Base-by-base conservation (phyloP, 2,888 invertebrate species). In the Heteromyza rotundicornis region DNA sequence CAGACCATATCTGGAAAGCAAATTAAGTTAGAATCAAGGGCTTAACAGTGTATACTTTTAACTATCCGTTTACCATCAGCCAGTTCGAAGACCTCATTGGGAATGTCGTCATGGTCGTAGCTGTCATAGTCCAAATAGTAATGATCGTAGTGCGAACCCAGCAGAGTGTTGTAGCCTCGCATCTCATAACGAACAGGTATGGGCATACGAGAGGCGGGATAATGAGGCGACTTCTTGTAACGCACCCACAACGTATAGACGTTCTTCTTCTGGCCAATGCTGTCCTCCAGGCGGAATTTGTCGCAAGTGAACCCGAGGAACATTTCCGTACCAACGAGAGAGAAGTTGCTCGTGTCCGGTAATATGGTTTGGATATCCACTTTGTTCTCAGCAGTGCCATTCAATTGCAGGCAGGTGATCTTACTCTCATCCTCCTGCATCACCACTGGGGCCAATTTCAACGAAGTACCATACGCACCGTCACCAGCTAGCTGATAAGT, bases 131-230 rank as follows among this genome's bases (percentile, higher is more conserved):
- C 89, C 53, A 98, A 80, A 79, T 92, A 93, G 78, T 98, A 98
- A 81, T 96, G 96, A 82, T 98, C 97, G 78, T 92, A 97, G 82
- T 98, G 97, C 0, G 96, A 96, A 1, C 96, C 96, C n/a, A 98
- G 85, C 1, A 98, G 85, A 0, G 90, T 89, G 81, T 98, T 96
- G 82, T 88, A 97, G 0, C 97, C 98, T 76, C 89, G 89, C 97
- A 98, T 98, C 84, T 96, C 95, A 80, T 96, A 98, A 65, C 88
- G 87, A 47, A 91, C 87, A 0, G 92, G 93, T 50, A 94, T 88
- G 8, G 92, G 88, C 65, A 88, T 80, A 7, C 82, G 75, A 2
- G 82, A 72, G 2, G 76, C 72, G 1, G 81, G 80, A 71, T 83
- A 82, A 57, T 84, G 81, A 2, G 87, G 77, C 1, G 86, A 86